Evolutionary conservation across 2,888 invertebrate species (phyloP).

Genomic region (Byasa hedistus): DNA sequence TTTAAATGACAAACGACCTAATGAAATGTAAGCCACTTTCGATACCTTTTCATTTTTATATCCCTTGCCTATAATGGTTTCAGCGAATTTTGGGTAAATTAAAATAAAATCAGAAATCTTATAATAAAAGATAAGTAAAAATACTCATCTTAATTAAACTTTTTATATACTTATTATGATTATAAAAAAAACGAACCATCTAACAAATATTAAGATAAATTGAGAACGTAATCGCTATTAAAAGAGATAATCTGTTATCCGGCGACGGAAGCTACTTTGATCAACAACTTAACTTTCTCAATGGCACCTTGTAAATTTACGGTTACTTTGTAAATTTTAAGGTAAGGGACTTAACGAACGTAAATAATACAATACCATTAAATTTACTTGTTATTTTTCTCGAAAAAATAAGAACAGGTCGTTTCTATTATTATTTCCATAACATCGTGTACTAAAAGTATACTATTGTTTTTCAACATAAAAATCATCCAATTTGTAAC

Average conservation of each 20-base stretch:
- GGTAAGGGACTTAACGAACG: slow-evolving; percentile 53
- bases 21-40: not conserved
- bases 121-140: too few species aligned
- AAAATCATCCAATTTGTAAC: too few species aligned
- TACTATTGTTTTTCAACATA: too few species aligned
- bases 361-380: slow-evolving; percentile 62
- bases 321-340: slow-evolving; percentile 53
- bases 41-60: not conserved
- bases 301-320: slow-evolving; percentile 62
- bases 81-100: too few species aligned
- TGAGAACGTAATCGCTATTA: slow-evolving; percentile 50
- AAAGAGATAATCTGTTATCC: slow-evolving; percentile 49
- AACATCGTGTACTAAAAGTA: not conserved
- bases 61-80: too few species aligned
- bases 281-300: slow-evolving; percentile 60
- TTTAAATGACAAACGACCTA: not conserved
- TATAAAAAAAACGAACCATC: slow-evolving; percentile 35
- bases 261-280: slow-evolving; percentile 50
- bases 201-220: slow-evolving; percentile 43
- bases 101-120: too few species aligned
- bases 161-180: not conserved
- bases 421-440: not conserved
- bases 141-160: too few species aligned
- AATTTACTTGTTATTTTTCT: slow-evolving; percentile 59
- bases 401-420: slow-evolving; percentile 41